phyloP scores from a whole-genome alignment of 2,888 invertebrate genomes.

The Torymus tubicola region DNA sequence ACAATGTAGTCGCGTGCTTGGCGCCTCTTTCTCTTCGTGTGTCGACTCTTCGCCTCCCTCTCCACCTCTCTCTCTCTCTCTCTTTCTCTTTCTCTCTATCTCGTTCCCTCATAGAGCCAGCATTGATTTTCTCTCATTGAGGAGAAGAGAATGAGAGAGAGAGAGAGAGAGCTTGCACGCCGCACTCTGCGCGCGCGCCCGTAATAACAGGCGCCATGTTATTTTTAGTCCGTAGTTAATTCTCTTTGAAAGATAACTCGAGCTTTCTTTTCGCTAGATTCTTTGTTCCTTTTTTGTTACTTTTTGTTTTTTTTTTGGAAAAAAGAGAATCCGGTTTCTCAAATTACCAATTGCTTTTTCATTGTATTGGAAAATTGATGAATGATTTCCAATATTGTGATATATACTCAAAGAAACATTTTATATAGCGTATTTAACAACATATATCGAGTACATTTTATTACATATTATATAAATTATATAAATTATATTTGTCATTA shows the following conservation, averaged over 20 bases:
- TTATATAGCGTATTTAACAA: too few species aligned
- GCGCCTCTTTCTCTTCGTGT: too few species aligned
- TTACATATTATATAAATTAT: too few species aligned
- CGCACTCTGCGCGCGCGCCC: slow-evolving; percentile 32
- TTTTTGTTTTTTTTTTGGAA: background rate
- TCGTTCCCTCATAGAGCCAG: slow-evolving; percentile 52
- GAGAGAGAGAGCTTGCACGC: slow-evolving; percentile 25
- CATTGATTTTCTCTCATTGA: slow-evolving; percentile 65
- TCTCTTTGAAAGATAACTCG: slow-evolving; percentile 54
- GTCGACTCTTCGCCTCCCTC: background rate
- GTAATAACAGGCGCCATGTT: slow-evolving; percentile 64
- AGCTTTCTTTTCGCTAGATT: slow-evolving; percentile 54
- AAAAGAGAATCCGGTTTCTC: too few species aligned
- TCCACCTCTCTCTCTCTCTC: background rate
- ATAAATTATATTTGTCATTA: too few species aligned
- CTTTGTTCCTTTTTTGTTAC: slow-evolving; percentile 1
- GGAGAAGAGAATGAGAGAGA: background rate
- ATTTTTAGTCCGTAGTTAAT: slow-evolving; percentile 59
- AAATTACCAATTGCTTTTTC: too few species aligned
- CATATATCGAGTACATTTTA: too few species aligned
- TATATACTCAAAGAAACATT: too few species aligned
- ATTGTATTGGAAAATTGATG: too few species aligned
- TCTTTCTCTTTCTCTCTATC: slow-evolving; percentile 14
- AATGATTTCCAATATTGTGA: too few species aligned
- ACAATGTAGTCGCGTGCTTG: slow-evolving; percentile 23